A percentile compares a stretch with the other conserved stretches of the same genome.
These are phyloP conservation scores for Sphaerodactylus townsendi DNA, from an alignment of 2,113 vertebrate genomes.

Conservation along the genomic window DNA sequence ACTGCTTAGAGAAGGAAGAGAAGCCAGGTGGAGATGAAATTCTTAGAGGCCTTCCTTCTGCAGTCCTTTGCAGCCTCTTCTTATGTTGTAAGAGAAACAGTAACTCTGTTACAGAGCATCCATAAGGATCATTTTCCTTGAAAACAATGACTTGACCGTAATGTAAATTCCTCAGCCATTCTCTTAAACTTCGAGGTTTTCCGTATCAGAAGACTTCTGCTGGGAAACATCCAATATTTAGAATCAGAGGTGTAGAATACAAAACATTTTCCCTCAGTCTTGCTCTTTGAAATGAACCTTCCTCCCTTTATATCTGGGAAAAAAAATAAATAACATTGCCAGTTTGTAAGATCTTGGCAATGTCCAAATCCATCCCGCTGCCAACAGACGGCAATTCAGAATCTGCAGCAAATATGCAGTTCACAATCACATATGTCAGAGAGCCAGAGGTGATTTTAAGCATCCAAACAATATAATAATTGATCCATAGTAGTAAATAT, in stretches of 20 bases:
- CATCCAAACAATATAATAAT: not conserved
- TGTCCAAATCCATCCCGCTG: not conserved
- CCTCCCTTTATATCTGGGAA: not conserved
- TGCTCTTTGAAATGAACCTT: not conserved
- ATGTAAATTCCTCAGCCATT: not conserved
- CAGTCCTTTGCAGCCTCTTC: too few relatives aligned
- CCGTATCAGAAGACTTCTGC: not conserved
- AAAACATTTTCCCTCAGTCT: not conserved
- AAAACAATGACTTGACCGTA: too few relatives aligned
- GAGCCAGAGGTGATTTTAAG: conserved; percentile 17
- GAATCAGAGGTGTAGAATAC: not conserved
- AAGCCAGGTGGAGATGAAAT: too few relatives aligned
- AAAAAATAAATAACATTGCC: not conserved
- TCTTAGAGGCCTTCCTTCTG: too few relatives aligned
- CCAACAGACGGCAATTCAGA: not conserved
- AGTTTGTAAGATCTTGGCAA: conserved; percentile 5
- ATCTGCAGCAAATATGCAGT: not conserved
- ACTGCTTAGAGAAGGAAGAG: too few relatives aligned
- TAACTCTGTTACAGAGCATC: not conserved
- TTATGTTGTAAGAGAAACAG: not conserved
- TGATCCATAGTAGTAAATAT: conserved; percentile 10
- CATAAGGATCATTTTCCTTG: not conserved
- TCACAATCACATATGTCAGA: conserved; percentile 4
- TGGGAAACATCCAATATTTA: not conserved
- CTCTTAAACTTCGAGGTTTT: not conserved